phyloP scores from a whole-genome alignment of 2,113 vertebrate genomes.

The Phrynosoma blainvillii region DNA sequence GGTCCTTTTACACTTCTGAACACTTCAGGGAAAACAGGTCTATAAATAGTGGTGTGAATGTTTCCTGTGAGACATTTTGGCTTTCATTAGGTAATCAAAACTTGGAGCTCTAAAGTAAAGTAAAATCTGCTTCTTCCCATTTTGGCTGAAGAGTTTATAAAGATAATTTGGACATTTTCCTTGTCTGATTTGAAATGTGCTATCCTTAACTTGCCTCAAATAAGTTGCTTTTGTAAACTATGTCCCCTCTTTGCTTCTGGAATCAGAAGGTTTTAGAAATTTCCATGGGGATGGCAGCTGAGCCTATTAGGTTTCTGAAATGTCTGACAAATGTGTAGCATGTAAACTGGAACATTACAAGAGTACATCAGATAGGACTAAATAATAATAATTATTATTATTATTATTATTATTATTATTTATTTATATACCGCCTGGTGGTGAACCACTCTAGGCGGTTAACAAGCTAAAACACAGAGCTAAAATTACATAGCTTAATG shows the following conservation, averaged over 20 bases:
- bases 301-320: background rate
- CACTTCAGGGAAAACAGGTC: background rate
- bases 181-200: background rate
- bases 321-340: background rate
- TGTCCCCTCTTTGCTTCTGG: background rate
- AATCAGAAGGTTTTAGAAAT: constrained; percentile 13
- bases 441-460: no score
- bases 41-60: constrained; percentile 29
- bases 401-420: no score
- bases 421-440: no score
- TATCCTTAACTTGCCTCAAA: background rate
- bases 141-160: background rate
- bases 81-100: constrained; percentile 21
- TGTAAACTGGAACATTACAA: background rate
- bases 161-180: background rate
- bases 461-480: no score
- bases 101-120: background rate
- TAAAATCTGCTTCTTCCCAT: background rate
- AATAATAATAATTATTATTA: no score
- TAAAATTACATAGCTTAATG: no score
- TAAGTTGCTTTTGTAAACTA: background rate
- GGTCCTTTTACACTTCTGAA: constrained; percentile 1
- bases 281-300: background rate
- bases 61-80: constrained; percentile 23
- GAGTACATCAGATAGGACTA: background rate